phyloP scores from a whole-genome alignment of 2,888 invertebrate genomes.

The Epinotia brunnichana region DNA sequence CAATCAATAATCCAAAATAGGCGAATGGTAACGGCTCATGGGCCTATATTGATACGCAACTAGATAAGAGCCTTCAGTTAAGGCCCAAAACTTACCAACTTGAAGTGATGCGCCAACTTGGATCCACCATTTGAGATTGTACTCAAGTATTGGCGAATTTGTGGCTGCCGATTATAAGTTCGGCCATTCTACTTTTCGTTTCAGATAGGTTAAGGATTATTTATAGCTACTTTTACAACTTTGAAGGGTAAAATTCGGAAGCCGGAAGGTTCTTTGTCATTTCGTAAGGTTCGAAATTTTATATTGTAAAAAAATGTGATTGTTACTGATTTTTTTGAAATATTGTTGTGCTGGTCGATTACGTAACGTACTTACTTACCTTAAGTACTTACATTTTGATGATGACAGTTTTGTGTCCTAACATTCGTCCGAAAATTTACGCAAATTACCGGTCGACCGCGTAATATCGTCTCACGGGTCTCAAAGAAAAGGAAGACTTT shows the following conservation, averaged over 20 bases:
- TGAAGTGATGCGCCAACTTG: conserved; percentile 51
- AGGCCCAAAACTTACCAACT: conserved; percentile 51
- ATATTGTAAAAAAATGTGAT: too few species aligned
- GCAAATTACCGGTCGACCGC: too few species aligned
- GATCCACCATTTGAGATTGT: conserved; percentile 42
- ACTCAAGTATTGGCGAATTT: conserved; percentile 24
- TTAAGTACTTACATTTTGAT: too few species aligned
- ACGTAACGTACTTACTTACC: too few species aligned
- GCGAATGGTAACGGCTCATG: conserved; percentile 40
- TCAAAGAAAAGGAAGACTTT: too few species aligned
- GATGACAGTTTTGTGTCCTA: too few species aligned
- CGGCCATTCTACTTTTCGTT: conserved; percentile 26
- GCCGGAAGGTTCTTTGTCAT: neutral
- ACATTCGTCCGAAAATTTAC: too few species aligned
- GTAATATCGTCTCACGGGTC: too few species aligned
- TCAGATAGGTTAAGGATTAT: conserved; percentile 35
- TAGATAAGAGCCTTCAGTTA: conserved; percentile 49
- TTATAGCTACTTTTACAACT: conserved; percentile 37
- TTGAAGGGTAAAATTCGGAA: conserved; percentile 17
- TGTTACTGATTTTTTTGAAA: too few species aligned
- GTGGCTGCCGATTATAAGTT: conserved; percentile 41
- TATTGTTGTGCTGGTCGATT: too few species aligned
- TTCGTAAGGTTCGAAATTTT: neutral
- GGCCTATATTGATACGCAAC: conserved; percentile 47
- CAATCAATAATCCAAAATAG: conserved; percentile 33